These are phyloP conservation scores for Apantesis nais DNA, from an alignment of 2,888 invertebrate genomes.

Conservation along the genomic window DNA sequence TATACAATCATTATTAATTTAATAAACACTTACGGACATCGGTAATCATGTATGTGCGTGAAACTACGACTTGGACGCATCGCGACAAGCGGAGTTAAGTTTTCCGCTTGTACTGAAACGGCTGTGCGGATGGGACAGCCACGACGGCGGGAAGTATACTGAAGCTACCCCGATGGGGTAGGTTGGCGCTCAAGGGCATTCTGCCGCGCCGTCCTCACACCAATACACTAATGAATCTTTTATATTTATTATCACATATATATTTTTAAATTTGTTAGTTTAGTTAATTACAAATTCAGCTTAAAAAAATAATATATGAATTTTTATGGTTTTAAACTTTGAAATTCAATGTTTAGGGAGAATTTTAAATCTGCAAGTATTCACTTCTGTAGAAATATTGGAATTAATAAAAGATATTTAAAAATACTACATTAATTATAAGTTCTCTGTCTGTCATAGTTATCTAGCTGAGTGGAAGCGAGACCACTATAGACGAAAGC, in stretches of 20 bases:
- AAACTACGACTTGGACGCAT: constrained; percentile 55
- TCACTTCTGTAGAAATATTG: background rate
- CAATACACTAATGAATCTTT: background rate
- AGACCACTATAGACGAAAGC: constrained; percentile 9
- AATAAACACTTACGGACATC: constrained; percentile 62
- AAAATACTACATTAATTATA: background rate
- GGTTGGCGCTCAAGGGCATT: constrained; percentile 44
- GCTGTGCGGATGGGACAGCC: constrained; percentile 45
- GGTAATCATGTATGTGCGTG: constrained; percentile 58
- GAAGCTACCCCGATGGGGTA: constrained; percentile 36
- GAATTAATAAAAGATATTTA: background rate
- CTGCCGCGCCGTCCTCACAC: constrained; percentile 20
- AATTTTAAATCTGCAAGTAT: background rate
- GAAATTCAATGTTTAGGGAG: background rate
- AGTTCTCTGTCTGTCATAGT: background rate
- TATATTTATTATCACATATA: background rate
- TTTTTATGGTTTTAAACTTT: background rate
- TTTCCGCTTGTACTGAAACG: constrained; percentile 8
- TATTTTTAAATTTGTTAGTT: background rate
- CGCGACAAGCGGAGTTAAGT: constrained; percentile 15
- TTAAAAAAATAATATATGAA: background rate
- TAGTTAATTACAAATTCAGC: background rate
- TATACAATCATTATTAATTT: background rate
- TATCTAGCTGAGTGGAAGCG: background rate
- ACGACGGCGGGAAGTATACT: constrained; percentile 48